Base-by-base conservation (phyloP, 2,113 vertebrate genomes). In the Axis porcinus region DNA sequence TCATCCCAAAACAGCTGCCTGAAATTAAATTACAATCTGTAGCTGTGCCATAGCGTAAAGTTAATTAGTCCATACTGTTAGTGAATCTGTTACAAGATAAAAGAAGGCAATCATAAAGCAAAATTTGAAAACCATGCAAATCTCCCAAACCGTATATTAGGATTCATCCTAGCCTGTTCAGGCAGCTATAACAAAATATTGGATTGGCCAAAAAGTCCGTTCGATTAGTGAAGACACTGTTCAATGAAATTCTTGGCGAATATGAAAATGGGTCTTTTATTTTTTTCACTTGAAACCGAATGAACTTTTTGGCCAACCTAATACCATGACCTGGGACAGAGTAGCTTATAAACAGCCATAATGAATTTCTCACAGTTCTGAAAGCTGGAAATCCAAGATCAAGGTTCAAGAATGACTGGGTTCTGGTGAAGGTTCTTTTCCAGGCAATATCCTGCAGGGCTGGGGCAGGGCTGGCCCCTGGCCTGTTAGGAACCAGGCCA, bases 21-120 rank as follows among this genome's bases (percentile, higher is more conserved):
- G 14, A 84, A 91, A 97, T 91, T 88, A 81, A 87, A 84, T 74
- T 36, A 85, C 27, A 90, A 57, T 62, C 57, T 90, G 57, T 92
- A 89, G 89, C 47, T 55, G 33, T 50, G 43, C 64, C 47, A 52
- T 36, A 16, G 47, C 40, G 2, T 84, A 74, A 94, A 91, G 43
- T 36, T 74, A 85, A 93, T 96, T 84, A 84, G 21, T 47, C 83
- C 45, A 81, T 62, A 52, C 21, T 88, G 50, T 79, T 88, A 58
- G 16, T 16, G 70, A 81, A 96, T 94, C 43, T 93, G 23, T 87
- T 47, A 2, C 36, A 76, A 74, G 52, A 27, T 47, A 45, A 55
- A 92, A 70, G 19, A 76, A 36, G 17, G 23, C 19, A 10, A 90
- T 88, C 9, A 52, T 40, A 79, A 88, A 76, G 25, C 52, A 67